Base-by-base conservation (phyloP, 1,140 invertebrate genomes). In the Polyergus mexicanus region DNA sequence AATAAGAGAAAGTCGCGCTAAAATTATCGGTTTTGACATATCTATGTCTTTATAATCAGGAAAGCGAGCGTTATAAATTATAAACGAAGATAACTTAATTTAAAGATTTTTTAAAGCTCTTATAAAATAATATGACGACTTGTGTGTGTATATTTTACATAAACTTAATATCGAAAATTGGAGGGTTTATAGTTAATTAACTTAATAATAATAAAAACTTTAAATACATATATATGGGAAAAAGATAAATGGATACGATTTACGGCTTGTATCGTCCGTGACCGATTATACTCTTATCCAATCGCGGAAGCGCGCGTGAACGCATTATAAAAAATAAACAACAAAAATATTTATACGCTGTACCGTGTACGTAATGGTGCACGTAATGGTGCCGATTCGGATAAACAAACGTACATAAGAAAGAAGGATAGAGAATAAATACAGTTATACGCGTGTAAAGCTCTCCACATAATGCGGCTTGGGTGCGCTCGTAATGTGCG, bases 361-460 rank as follows among this genome's bases (percentile, higher is more conserved):
- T 13, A 58, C 11, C 62, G 3, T 35, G 51, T 41, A 32, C n/a
- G n/a, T n/a, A n/a, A n/a, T n/a, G n/a, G n/a, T 11, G 38, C 35
- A 22, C 56, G n/a, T 69, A 41, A 22, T 38, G 7, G 35, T 65
- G 35, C 35, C 22, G 47, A 13, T 41, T 69, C 65, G 77, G 25
- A 44, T 81, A 58, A 81, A 44, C 28, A 66, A 51, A 51, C 10
- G 62, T 11, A 10, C 16, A 5, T 66, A 68, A 78, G 62, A 80
- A 71, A 56, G 76, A 72, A 25, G 51, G 35, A 71, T n/a, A 6
- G 44, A 78, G 60, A 62, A 68, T 78, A 78, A 78, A 78, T 78
- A 76, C 16, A 25, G n/a, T 63, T 76, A 56, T 72, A 81, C 19
- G 11, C 38, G 19, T 71, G 51, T 81, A 81, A 69, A 72, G 77